These are phyloP conservation scores for Sussaba pulchella DNA, from an alignment of 2,888 invertebrate genomes.

Conservation along the genomic window DNA sequence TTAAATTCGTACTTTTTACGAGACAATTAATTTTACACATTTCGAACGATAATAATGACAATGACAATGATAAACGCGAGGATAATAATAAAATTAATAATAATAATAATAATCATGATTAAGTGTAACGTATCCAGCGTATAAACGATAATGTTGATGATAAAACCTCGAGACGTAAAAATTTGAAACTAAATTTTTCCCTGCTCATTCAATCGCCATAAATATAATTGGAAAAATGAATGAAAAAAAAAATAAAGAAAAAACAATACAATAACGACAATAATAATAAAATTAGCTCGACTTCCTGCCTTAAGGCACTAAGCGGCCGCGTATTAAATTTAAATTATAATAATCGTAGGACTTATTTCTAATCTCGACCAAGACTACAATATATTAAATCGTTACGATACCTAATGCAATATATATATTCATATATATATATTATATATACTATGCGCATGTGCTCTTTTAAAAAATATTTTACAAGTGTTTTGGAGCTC, in stretches of 20 bases:
- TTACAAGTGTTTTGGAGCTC: conserved; percentile 32
- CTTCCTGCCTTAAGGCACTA: conserved; percentile 76
- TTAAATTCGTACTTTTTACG: conserved; percentile 43
- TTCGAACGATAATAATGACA: conserved; percentile 44
- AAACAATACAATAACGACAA: neutral
- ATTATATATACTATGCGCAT: conserved; percentile 21
- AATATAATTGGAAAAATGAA: conserved; percentile 25
- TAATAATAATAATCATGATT: conserved; percentile 48
- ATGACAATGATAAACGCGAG: conserved; percentile 38
- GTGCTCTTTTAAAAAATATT: conserved; percentile 11
- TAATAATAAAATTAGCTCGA: conserved; percentile 63
- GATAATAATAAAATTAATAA: neutral
- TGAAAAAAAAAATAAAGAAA: conserved; percentile 16
- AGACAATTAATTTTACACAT: conserved; percentile 44
- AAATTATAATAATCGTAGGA: conserved; percentile 56
- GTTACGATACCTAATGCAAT: conserved; percentile 18
- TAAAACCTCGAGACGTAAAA: conserved; percentile 25
- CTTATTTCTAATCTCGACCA: conserved; percentile 55
- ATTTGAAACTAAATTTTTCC: too few species aligned
- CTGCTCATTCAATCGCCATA: conserved; percentile 34
- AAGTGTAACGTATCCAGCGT: too few species aligned
- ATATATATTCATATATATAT: conserved; percentile 26
- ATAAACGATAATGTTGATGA: too few species aligned
- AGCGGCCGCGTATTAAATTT: conserved; percentile 71
- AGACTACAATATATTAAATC: conserved; percentile 62